A percentile compares a stretch with the other conserved stretches of the same genome.
Conservation (phyloP, 2,797 vertebrate genomes). For the Acanthurus lineatus region DNA sequence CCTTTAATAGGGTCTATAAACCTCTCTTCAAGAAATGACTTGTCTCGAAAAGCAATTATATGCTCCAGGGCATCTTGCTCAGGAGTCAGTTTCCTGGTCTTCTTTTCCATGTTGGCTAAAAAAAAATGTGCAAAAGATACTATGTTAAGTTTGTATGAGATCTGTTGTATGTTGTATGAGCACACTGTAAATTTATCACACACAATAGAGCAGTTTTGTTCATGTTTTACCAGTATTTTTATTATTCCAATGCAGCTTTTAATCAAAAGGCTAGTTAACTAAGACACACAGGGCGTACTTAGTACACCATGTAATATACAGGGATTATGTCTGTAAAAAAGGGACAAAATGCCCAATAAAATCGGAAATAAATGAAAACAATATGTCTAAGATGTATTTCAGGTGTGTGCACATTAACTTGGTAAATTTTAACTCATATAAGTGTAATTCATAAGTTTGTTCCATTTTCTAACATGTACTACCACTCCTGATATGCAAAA, state of each 20-base stretch:
- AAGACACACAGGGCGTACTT: background rate
- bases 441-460: too few species aligned
- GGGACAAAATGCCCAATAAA: background rate
- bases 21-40: constrained; percentile 50
- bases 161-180: background rate
- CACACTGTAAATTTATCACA: background rate
- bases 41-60: constrained; percentile 52
- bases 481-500: background rate
- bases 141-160: background rate
- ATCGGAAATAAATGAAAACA: background rate
- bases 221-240: background rate
- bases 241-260: background rate
- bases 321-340: background rate
- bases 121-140: too few species aligned
- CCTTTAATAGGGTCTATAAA: constrained; percentile 58
- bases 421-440: background rate
- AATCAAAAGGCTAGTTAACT: background rate
- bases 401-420: background rate
- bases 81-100: constrained; percentile 14
- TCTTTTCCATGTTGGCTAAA: constrained; percentile 30
- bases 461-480: background rate
- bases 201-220: background rate
- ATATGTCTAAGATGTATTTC: background rate
- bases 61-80: constrained; percentile 57
- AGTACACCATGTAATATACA: background rate